These are phyloP conservation scores for Artemia sinica DNA, from an alignment of 2,888 invertebrate species.

Conservation along the genomic window DNA sequence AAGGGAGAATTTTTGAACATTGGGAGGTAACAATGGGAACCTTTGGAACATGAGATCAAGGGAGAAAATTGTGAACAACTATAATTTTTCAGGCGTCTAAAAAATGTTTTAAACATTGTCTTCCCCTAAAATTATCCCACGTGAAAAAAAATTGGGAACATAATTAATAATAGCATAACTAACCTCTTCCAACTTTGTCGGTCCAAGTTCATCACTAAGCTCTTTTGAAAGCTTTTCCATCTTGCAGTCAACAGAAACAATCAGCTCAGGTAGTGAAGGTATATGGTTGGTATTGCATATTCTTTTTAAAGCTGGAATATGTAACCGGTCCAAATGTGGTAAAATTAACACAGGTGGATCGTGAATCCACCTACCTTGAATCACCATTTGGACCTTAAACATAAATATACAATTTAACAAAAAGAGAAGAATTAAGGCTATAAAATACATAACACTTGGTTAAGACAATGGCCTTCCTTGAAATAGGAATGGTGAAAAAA, in stretches of 20 bases:
- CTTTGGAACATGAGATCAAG: too few relatives aligned
- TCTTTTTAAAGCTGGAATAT: constrained; percentile 13
- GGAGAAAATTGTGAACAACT: too few relatives aligned
- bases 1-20: too few relatives aligned
- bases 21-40: too few relatives aligned
- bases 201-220: constrained; percentile 46
- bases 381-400: constrained; percentile 56
- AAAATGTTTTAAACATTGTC: too few relatives aligned
- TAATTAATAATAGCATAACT: not conserved
- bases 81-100: too few relatives aligned
- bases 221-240: constrained; percentile 44
- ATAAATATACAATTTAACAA: constrained; percentile 26
- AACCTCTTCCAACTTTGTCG: constrained; percentile 52
- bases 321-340: constrained; percentile 49
- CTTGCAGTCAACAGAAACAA: constrained; percentile 38
- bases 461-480: too few relatives aligned
- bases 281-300: constrained; percentile 22
- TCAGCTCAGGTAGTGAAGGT: constrained; percentile 40
- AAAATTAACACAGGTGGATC: constrained; percentile 55
- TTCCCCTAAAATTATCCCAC: too few relatives aligned
- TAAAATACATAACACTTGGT: too few relatives aligned
- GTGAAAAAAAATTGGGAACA: too few relatives aligned
- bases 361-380: constrained; percentile 70
- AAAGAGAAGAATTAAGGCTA: too few relatives aligned
- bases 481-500: too few relatives aligned